Evolutionary conservation across 2,797 vertebrate genomes (phyloP), one percentile per base, ranked within the genome.

Genomic region (Trichosurus vulpecula): DNA sequence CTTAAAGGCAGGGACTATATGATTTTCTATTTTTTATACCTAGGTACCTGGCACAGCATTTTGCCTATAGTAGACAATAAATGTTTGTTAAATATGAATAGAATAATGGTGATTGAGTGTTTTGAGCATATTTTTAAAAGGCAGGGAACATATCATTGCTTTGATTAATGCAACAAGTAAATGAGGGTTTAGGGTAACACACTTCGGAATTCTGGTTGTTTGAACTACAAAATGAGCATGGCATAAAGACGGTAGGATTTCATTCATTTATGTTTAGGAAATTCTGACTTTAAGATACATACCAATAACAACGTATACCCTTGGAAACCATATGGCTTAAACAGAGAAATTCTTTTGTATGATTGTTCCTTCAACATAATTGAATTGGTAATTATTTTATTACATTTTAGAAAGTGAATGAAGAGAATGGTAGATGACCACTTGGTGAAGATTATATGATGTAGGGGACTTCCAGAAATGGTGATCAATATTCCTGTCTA

Each of bases 221-320:
- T 2, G 41, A 10, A n/a, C 9, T 92, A 94, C 52, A 93, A 92
- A 61, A 55, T 87, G 47, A 54, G 29, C n/a, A 91, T 6, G 8
- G 4, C 6, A 29, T 30, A 54, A 30, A 93, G 30, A 47, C 51
- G 29, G 61, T 58, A 53, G 29, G 35, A 87, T 5, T 16, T 55
- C 57, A 57, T 58, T 56, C 54, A 35, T 92, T 97, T 93, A 96
- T 93, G 93, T 87, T 97, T 94, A 96, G 97, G 51, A 96, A 90
- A 96, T 97, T 94, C 87, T 94, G 95, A 95, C 92, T 95, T 54
- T 94, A 95, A 97, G 92, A 95, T 92, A 57, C 94, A 54, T 22
- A 61, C 30, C 87, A 57, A n/a, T 52, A 61, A 55, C 92, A 92
- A 58, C 27, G 51, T 51, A 90, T 93, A 81, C n/a, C 54, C 94